phyloP scores from a whole-genome alignment of 2,888 invertebrate genomes.

The Ellobium chinense region DNA sequence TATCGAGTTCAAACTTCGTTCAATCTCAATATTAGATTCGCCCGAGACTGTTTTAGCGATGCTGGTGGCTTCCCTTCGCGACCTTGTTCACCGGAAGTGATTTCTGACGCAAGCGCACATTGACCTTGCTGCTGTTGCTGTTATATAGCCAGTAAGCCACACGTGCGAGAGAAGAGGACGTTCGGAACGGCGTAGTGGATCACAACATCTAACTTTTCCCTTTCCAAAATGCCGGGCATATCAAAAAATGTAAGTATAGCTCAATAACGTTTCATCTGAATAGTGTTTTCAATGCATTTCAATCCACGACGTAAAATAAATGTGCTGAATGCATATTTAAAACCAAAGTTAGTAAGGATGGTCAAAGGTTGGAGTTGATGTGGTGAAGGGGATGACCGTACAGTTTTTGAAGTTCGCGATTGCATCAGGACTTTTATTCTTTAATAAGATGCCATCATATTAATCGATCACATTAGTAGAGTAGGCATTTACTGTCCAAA shows the following conservation, averaged over 20 bases:
- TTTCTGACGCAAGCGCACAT: constrained; percentile 48
- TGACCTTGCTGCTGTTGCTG: constrained; percentile 39
- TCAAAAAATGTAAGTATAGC: constrained; percentile 51
- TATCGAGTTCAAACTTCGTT: neutral
- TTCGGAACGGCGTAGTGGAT: neutral
- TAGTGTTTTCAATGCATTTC: too few species aligned
- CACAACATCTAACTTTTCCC: neutral
- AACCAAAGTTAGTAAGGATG: too few species aligned
- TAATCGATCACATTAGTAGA: too few species aligned
- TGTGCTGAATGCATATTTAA: neutral
- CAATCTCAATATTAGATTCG: too few species aligned
- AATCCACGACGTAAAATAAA: too few species aligned
- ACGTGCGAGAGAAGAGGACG: neutral
- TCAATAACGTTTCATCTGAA: too few species aligned
- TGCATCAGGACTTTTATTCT: too few species aligned
- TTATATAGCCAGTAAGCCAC: neutral
- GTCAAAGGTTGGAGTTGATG: too few species aligned
- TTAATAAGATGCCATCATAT: too few species aligned
- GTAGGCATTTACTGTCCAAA: too few species aligned
- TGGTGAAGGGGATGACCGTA: too few species aligned
- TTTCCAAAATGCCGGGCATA: constrained; percentile 41
- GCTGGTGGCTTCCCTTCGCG: constrained; percentile 7
- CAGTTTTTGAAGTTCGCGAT: neutral
- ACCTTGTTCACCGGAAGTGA: constrained; percentile 38
- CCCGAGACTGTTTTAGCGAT: too few species aligned